Conservation (phyloP, 2,888 invertebrate genomes). For the Panorpa germanica region DNA sequence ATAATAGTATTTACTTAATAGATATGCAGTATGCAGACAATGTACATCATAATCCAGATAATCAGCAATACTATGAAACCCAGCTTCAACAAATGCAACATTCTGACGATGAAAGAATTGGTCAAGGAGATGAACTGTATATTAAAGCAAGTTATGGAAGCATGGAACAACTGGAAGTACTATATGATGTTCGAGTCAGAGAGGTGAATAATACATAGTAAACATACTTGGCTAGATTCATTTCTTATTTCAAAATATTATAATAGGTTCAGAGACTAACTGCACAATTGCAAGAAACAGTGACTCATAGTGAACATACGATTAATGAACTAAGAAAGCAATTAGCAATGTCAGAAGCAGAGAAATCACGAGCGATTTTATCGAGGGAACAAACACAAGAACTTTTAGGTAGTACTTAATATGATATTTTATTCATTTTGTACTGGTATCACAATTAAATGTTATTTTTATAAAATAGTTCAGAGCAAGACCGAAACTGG, state of each 20-base stretch:
- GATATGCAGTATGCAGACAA: too few species aligned
- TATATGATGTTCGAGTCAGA: conserved; percentile 23
- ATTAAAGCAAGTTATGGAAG: too few species aligned
- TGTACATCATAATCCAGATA: too few species aligned
- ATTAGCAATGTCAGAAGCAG: conserved; percentile 34
- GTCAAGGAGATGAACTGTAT: too few species aligned
- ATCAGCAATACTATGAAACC: too few species aligned
- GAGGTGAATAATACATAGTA: conserved; percentile 19
- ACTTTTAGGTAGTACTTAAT: conserved; percentile 33
- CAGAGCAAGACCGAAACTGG: too few species aligned
- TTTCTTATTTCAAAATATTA: too few species aligned
- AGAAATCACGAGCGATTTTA: conserved; percentile 35
- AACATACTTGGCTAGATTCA: too few species aligned
- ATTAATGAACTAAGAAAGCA: conserved; percentile 32
- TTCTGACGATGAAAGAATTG: too few species aligned
- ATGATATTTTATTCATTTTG: not conserved
- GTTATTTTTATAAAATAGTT: not conserved
- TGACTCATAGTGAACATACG: conserved; percentile 18
- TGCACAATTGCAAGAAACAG: conserved; percentile 19
- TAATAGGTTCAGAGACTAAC: too few species aligned
- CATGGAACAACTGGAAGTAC: conserved; percentile 25
- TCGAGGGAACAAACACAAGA: conserved; percentile 42
- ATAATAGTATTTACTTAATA: too few species aligned
- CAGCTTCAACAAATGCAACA: too few species aligned
- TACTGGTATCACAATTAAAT: not conserved